phyloP scores from a whole-genome alignment of 2,113 vertebrate genomes.

The Neodontobutis hainanensis region DNA sequence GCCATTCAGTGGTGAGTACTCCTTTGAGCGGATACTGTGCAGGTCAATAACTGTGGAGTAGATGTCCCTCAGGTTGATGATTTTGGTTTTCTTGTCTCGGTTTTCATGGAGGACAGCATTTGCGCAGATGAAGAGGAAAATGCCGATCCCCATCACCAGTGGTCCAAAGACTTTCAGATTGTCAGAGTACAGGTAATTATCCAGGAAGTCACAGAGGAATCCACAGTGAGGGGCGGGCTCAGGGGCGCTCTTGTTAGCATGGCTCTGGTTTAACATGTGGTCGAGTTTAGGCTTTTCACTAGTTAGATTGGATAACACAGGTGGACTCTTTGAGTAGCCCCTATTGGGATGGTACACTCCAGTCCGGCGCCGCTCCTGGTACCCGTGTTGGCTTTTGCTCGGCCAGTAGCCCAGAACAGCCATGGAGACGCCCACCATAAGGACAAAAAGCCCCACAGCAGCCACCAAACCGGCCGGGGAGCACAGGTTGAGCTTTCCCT shows the following conservation, averaged over 20 bases:
- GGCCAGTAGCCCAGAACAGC: conserved; percentile 98
- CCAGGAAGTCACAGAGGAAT: conserved; percentile 86
- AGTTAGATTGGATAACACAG: conserved; percentile 47
- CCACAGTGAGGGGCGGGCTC: conserved; percentile 65
- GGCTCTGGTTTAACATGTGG: conserved; percentile 53
- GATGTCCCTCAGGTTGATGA: conserved; percentile 96
- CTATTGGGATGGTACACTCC: conserved; percentile 53
- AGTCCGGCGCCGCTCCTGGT: conserved; percentile 69
- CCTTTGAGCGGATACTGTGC: conserved; percentile 90
- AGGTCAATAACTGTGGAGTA: conserved; percentile 98
- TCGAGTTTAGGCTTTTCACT: conserved; percentile 22
- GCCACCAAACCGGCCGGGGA: conserved; percentile 93
- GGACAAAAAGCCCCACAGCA: conserved; percentile 86
- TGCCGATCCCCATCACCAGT: conserved; percentile 97
- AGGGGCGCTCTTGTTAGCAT: conserved; percentile 50
- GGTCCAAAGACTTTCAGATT: conserved; percentile 96
- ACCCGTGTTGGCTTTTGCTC: conserved; percentile 75
- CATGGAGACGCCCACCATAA: conserved; percentile 92
- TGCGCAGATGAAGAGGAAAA: conserved; percentile 99
- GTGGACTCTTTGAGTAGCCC: conserved; percentile 56
- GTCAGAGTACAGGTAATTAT: conserved; percentile 91
- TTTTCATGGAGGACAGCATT: conserved; percentile 97
- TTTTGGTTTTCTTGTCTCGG: conserved; percentile 95
- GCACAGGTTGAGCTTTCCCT: conserved; percentile 94
- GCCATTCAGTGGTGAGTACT: conserved; percentile 87